Conservation (phyloP, 1,140 invertebrate genomes). For the Ostrea edulis region DNA sequence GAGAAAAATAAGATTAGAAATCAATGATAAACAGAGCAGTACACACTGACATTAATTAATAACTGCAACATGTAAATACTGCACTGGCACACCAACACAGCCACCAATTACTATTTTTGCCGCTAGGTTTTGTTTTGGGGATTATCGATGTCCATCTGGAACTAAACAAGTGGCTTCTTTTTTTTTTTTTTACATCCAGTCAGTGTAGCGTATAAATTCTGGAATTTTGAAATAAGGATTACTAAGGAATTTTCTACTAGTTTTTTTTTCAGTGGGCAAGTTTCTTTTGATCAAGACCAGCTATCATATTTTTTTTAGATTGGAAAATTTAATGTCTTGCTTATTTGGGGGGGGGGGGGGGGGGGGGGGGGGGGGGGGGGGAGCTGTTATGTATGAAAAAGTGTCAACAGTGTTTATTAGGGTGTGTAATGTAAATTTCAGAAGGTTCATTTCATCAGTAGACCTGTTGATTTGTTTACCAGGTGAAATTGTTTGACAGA, state of each 20-base stretch:
- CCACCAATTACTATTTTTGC: background rate
- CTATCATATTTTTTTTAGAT: too few species aligned
- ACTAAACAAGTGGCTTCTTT: background rate
- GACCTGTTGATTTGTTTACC: background rate
- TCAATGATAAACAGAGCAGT: background rate
- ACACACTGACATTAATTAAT: background rate
- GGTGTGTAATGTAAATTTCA: background rate
- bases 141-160: background rate
- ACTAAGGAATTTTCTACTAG: too few species aligned
- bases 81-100: background rate
- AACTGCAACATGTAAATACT: background rate
- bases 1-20: background rate
- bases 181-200: background rate
- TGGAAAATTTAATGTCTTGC: background rate
- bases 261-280: too few species aligned
- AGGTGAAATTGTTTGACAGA: background rate
- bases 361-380: too few species aligned
- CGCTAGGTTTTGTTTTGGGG: background rate
- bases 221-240: background rate
- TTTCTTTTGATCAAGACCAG: too few species aligned
- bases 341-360: background rate
- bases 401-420: background rate
- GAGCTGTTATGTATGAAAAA: too few species aligned
- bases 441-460: background rate
- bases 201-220: background rate